Conservation (phyloP, 2,113 vertebrate species). For the Tychaedon coryphoeus region DNA sequence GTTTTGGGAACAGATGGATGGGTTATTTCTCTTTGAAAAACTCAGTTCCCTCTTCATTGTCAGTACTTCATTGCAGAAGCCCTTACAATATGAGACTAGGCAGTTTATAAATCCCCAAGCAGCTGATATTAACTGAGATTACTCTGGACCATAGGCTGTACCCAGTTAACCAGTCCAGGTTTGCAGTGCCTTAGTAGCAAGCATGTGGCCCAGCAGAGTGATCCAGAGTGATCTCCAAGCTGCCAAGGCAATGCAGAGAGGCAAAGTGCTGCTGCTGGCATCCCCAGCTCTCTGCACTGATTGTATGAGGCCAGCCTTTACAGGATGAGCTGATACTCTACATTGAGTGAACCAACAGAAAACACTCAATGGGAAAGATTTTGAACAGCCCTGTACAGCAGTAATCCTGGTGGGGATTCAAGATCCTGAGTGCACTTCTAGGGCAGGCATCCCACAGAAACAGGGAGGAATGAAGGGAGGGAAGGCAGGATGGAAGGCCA, state of each 20-base stretch:
- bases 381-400: background rate
- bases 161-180: background rate
- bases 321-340: background rate
- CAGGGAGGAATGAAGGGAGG: background rate
- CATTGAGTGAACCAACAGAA: background rate
- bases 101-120: background rate
- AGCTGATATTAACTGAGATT: background rate
- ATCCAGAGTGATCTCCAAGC: background rate
- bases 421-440: background rate
- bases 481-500: background rate
- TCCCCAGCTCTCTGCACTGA: background rate
- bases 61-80: background rate
- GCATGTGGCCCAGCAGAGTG: background rate
- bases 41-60: background rate
- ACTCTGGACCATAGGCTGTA: background rate
- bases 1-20: background rate
- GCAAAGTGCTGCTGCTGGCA: background rate
- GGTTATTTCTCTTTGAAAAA: background rate
- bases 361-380: background rate
- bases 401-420: background rate
- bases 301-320: accelerated
- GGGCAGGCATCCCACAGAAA: background rate
- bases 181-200: background rate
- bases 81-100: background rate
- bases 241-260: background rate